Evolutionary conservation across 2,113 vertebrate genomes (phyloP), one percentile per base, ranked within the genome.

Genomic region (Eudorcas thomsonii): DNA sequence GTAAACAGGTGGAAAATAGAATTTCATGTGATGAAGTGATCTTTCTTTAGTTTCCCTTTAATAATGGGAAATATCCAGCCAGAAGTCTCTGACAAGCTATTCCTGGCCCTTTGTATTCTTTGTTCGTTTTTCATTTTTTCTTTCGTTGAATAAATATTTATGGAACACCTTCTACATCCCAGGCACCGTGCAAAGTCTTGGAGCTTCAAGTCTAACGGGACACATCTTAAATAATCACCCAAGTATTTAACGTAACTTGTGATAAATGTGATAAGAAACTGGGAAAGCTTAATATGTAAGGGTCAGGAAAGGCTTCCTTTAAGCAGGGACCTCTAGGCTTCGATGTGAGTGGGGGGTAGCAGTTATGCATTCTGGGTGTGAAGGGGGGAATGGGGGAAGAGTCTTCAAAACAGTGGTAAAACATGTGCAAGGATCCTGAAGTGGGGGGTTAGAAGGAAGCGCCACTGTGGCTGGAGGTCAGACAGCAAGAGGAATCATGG

Each of bases 381-480:
- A 4, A 0, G 1, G 0, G 71, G 13, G 21, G 1, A 8, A 23
- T 6, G 2, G 33, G n/a, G 30, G 78, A 71, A 45, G 23, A 54
- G 67, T 52, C 45, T 39, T 60, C 84, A 60, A n/a, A 78, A 45
- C 19, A 87, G 55, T 15, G 11, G 17, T 43, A 84, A 8, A 26
- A 50, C 9, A 89, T n/a, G 26, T 21, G 21, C 39, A 90, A 74
- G n/a, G 87, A 39, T 2, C 4, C 16, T 15, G 4, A 77, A 16
- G 12, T 50, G 52, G 7, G 52, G 54, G 64, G 17, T 21, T 19
- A 59, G 50, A 55, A 57, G 50, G 21, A 50, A 52, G 60, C n/a
- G 13, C 4, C 48, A 23, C 1, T 74, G 52, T 33, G 15, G 4
- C 36, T 92, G 81, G 67, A 57, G 39, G 55, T 60, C 10, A 85